Evolutionary conservation across 2,888 invertebrate genomes (phyloP).

Genomic region (Drosophila dives): DNA sequence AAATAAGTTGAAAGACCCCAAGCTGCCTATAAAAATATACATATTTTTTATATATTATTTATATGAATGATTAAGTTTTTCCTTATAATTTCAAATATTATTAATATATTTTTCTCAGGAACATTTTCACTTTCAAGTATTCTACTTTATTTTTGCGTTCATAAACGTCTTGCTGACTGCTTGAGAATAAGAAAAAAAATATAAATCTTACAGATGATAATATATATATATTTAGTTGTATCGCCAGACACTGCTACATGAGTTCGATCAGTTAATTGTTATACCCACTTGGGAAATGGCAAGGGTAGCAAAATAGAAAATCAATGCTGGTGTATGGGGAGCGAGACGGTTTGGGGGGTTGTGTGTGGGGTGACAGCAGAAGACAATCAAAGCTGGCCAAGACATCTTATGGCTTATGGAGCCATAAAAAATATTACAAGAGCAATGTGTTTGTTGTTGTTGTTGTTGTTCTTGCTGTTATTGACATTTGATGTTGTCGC

Average conservation of each 20-base stretch:
- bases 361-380: background rate
- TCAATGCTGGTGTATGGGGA: slow-evolving; percentile 42
- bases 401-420: slow-evolving; percentile 58
- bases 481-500: slow-evolving; percentile 37
- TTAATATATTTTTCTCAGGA: background rate
- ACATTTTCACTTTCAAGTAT: background rate
- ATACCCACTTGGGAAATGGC: slow-evolving; percentile 2
- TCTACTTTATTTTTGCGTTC: background rate
- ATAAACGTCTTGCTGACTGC: background rate
- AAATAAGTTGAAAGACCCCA: background rate
- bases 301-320: slow-evolving; percentile 45
- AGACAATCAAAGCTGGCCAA: slow-evolving; percentile 33
- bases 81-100: background rate
- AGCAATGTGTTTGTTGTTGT: slow-evolving; percentile 24
- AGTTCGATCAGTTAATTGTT: background rate
- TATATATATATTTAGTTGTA: background rate
- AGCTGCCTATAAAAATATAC: too few species aligned
- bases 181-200: background rate
- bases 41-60: background rate
- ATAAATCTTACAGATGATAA: background rate
- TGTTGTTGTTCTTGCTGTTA: slow-evolving; percentile 7
- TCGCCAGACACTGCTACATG: background rate
- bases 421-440: slow-evolving; percentile 56
- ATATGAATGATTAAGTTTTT: background rate
- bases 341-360: background rate